Conservation (phyloP, 2,797 vertebrate species). For the Ptychadena robeensis region DNA sequence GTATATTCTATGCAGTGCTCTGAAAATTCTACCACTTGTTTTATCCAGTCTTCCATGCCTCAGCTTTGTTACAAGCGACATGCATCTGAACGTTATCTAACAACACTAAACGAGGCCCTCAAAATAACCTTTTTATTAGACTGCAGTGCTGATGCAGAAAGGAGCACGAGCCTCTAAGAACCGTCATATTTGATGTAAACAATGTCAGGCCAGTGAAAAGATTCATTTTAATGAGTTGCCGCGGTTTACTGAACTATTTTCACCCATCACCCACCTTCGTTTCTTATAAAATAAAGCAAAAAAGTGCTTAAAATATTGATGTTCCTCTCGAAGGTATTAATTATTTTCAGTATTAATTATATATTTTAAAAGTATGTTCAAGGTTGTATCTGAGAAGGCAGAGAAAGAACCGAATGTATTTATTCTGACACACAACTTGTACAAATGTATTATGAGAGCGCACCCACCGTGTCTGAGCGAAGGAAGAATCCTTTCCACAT, state of each 20-base stretch:
- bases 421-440: background rate
- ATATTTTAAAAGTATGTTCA: background rate
- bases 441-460: background rate
- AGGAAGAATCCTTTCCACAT: background rate
- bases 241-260: background rate
- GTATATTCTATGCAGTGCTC: no score
- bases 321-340: background rate
- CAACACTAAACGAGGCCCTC: no score
- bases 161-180: no score
- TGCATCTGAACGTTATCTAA: no score
- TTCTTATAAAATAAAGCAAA: background rate
- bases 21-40: no score
- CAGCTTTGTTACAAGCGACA: no score
- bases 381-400: background rate
- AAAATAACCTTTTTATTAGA: no score
- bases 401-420: background rate
- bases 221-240: background rate
- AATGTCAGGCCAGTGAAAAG: background rate
- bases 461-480: background rate
- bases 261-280: background rate
- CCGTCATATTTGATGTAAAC: background rate
- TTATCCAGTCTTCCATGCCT: no score
- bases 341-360: background rate
- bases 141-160: no score
- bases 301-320: background rate